A percentile compares a stretch with the other conserved stretches of the same genome.
phyloP scores from a whole-genome alignment of 2,888 invertebrate species.

The Gnatocerus cornutus region DNA sequence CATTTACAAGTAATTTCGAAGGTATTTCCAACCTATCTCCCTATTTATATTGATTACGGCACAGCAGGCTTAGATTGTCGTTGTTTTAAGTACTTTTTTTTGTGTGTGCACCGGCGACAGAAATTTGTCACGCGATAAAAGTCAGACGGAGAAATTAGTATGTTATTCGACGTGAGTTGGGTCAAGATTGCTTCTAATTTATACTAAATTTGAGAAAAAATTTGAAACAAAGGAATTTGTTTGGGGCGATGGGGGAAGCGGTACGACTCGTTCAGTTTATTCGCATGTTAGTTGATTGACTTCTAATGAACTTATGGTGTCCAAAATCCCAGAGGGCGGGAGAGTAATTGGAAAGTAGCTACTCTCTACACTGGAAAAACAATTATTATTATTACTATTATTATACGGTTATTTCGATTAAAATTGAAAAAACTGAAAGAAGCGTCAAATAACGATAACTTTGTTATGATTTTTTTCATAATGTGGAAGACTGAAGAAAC shows the following conservation, averaged over 20 bases:
- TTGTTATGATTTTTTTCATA: too few species aligned
- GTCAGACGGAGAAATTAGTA: slow-evolving; percentile 60
- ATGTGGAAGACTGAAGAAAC: too few species aligned
- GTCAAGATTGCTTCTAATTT: slow-evolving; percentile 34
- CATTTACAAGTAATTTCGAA: slow-evolving; percentile 56
- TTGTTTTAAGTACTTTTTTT: slow-evolving; percentile 51
- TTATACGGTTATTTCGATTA: too few species aligned
- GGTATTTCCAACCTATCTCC: slow-evolving; percentile 54
- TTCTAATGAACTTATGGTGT: slow-evolving; percentile 71
- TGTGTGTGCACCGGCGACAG: slow-evolving; percentile 58
- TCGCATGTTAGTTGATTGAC: slow-evolving; percentile 69
- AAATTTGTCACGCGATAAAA: slow-evolving; percentile 63
- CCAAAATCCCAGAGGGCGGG: slow-evolving; percentile 63
- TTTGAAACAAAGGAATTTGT: slow-evolving; percentile 18
- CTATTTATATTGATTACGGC: slow-evolving; percentile 57
- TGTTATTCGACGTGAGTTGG: slow-evolving; percentile 23
- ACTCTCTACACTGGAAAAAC: slow-evolving; percentile 42
- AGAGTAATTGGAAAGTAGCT: slow-evolving; percentile 46
- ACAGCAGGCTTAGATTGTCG: slow-evolving; percentile 52
- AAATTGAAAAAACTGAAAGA: too few species aligned
- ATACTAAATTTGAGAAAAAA: slow-evolving; percentile 20
- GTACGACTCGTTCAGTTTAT: slow-evolving; percentile 58
- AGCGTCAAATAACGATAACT: too few species aligned
- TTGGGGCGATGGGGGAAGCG: slow-evolving; percentile 11
- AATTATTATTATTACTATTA: background rate